A percentile compares a stretch with the other conserved stretches of the same genome.
phyloP scores from a whole-genome alignment of 1,140 invertebrate species.

The Drosophila leontia region DNA sequence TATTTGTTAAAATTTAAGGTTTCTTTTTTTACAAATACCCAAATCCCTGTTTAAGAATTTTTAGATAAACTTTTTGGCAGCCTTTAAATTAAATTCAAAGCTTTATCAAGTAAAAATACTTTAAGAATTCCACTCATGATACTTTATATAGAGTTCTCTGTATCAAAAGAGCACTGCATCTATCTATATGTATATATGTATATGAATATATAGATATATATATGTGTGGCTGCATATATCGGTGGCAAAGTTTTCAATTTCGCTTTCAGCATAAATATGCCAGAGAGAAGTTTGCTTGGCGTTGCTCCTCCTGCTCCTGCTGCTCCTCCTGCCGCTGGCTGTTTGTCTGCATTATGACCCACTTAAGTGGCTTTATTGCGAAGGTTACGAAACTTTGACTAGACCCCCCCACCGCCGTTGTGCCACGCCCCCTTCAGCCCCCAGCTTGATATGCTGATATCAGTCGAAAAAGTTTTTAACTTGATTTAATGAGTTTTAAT shows the following conservation, averaged over 20 bases:
- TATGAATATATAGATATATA: neutral
- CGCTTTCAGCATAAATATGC: slow-evolving; percentile 81
- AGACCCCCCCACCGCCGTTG: neutral
- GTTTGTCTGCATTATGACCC: slow-evolving; percentile 77
- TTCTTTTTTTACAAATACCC: no score
- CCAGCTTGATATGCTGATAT: slow-evolving; percentile 40
- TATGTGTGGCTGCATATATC: slow-evolving; percentile 51
- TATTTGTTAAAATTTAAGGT: no score
- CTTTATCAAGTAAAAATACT: neutral
- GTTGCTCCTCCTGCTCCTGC: slow-evolving; percentile 22
- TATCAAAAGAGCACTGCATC: slow-evolving; percentile 2
- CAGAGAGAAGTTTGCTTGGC: slow-evolving; percentile 51
- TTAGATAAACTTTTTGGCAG: neutral
- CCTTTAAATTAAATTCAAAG: neutral
- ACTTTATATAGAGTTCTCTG: neutral
- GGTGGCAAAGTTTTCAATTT: slow-evolving; percentile 79
- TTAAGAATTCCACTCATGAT: neutral
- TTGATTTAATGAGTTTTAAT: slow-evolving; percentile 83
- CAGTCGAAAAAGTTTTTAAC: slow-evolving; percentile 73
- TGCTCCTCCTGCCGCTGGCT: slow-evolving; percentile 35
- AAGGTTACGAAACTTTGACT: slow-evolving; percentile 78
- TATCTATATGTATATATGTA: slow-evolving; percentile 15
- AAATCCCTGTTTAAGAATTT: no score
- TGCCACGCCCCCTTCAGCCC: neutral
- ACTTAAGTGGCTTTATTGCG: slow-evolving; percentile 84